Conservation (phyloP, 2,888 invertebrate genomes). For the Caenorhabditis afra region DNA sequence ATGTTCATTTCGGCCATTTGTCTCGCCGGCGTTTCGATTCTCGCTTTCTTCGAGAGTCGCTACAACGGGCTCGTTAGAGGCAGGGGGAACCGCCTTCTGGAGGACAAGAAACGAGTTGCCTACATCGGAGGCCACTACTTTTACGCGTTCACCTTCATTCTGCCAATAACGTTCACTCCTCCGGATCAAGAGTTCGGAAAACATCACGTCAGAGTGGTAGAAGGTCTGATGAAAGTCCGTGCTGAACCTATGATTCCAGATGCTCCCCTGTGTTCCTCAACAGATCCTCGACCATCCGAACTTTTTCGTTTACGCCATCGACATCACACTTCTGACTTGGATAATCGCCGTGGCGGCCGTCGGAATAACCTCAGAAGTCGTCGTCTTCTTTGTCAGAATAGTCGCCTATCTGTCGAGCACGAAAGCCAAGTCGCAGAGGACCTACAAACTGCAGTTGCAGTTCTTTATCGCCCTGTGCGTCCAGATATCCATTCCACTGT, state of each 20-base stretch:
- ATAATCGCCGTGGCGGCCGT: slow-evolving; percentile 7
- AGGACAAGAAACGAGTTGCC: not conserved
- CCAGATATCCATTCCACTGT: slow-evolving; percentile 23
- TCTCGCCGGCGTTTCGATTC: slow-evolving; percentile 16
- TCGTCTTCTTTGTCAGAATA: slow-evolving; percentile 24
- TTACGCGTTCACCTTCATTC: slow-evolving; percentile 19
- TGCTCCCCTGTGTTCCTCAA: slow-evolving; percentile 30
- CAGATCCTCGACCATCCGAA: slow-evolving; percentile 23
- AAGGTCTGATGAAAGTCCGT: not conserved
- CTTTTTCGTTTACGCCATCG: slow-evolving; percentile 25
- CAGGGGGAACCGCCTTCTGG: not conserved
- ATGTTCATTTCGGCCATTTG: slow-evolving; percentile 33
- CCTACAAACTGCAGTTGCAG: slow-evolving; percentile 34
- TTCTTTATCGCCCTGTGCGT: slow-evolving; percentile 31
- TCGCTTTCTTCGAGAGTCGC: slow-evolving; percentile 32
- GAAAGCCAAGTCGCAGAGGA: slow-evolving; percentile 30
- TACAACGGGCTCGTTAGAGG: slow-evolving; percentile 17
- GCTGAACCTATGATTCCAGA: slow-evolving; percentile 1
- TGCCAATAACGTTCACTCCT: slow-evolving; percentile 19
- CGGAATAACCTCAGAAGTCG: slow-evolving; percentile 5
- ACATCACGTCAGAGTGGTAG: not conserved
- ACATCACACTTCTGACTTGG: slow-evolving; percentile 23
- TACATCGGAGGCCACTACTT: slow-evolving; percentile 28
- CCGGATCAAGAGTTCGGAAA: slow-evolving; percentile 17
- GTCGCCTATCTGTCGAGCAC: slow-evolving; percentile 20